Evolutionary conservation across 1,140 invertebrate species (phyloP).

Genomic region (Drosophila pseudoananassae): DNA sequence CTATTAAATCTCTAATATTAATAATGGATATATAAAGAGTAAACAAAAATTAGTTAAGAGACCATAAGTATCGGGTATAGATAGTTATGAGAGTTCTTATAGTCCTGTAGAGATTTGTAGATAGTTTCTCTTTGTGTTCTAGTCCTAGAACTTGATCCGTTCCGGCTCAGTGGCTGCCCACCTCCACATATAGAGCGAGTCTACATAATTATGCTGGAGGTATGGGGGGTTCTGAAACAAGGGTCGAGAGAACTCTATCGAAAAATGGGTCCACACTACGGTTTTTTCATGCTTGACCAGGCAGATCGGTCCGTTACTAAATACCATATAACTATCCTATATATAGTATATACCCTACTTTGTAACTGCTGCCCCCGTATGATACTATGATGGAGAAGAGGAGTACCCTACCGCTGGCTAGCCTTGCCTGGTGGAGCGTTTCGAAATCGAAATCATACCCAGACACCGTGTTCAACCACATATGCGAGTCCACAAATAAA

Average conservation of each 20-base stretch:
- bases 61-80: too few species aligned
- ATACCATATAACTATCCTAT: slow-evolving; percentile 1
- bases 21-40: too few species aligned
- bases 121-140: not conserved
- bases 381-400: too few species aligned
- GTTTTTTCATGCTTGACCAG: slow-evolving; percentile 49
- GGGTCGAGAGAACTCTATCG: slow-evolving; percentile 7
- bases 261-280: slow-evolving; percentile 19
- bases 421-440: slow-evolving; percentile 31
- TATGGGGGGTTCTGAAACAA: not conserved
- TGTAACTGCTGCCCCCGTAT: too few species aligned
- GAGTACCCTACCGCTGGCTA: too few species aligned
- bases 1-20: too few species aligned
- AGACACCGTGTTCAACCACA: not conserved
- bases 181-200: not conserved
- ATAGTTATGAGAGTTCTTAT: too few species aligned
- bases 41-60: too few species aligned
- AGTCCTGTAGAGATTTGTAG: too few species aligned
- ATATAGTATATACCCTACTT: too few species aligned
- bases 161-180: slow-evolving; percentile 47
- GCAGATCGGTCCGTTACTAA: slow-evolving; percentile 38
- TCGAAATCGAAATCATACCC: slow-evolving; percentile 20
- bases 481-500: not conserved
- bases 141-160: slow-evolving; percentile 42
- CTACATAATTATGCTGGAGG: slow-evolving; percentile 28